Evolutionary conservation across 2,888 invertebrate genomes (phyloP), one percentile per base, ranked within the genome.

Genomic region (Tenthredo amoena): DNA sequence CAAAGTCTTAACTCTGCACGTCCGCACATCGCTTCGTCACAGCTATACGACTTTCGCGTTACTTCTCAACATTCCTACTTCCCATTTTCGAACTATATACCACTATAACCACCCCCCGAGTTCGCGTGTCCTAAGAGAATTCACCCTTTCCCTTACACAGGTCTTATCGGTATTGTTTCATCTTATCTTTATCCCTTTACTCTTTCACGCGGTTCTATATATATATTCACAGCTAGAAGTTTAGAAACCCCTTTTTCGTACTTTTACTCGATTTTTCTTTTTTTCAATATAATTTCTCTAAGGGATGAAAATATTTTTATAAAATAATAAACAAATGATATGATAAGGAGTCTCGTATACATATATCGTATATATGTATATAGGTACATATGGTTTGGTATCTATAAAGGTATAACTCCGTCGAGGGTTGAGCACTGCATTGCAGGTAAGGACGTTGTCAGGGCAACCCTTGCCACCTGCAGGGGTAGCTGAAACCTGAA

Each of bases 381-480:
- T 26, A 26, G 26, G 1, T 47, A 47, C 15, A 4, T 47, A 12
- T 3, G 47, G 47, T 47, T n/a, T n/a, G 72, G 40, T 74, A 74
- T 74, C 40, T 74, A 43, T 21, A 43, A 74, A 37, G 72, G 43
- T 74, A 81, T 34, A 55, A 77, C 77, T 62, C 40, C 40, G 81
- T 62, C 31, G 21, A 37, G 58, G 81, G 76, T 31, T 83, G 86
- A 86, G 91, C 89, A 90, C 92, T 90, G 92, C 92, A 93, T 90
- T 93, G 93, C 93, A 93, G 93, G 92, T 91, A 81, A 92, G 92
- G 92, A 91, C 92, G 93, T 93, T 93, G 93, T 93, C 93, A 93
- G 92, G 92, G 90, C 91, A 92, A 93, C 92, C 91, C 91, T 91
- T 89, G 82, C 83, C 83, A 83, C 81, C 81, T 76, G 84, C 76